phyloP scores from a whole-genome alignment of 2,888 invertebrate genomes.

The Idaea aversata region DNA sequence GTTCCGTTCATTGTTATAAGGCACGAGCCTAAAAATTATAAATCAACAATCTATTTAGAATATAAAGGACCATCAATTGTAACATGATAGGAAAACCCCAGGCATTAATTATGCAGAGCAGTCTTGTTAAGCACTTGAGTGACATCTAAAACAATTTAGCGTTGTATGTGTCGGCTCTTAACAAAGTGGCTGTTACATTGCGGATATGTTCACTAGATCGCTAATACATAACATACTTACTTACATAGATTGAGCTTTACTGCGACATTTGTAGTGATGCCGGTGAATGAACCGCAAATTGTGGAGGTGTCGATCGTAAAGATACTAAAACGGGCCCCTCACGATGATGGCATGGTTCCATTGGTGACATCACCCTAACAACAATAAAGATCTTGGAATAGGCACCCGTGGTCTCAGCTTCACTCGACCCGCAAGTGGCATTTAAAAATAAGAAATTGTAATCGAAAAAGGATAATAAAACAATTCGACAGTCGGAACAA shows the following conservation, averaged over 20 bases:
- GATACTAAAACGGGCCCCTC: conserved; percentile 68
- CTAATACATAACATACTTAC: conserved; percentile 44
- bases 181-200: conserved; percentile 34
- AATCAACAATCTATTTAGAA: conserved; percentile 34
- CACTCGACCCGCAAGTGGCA: conserved; percentile 45
- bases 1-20: conserved; percentile 31
- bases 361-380: conserved; percentile 70
- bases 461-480: conserved; percentile 62
- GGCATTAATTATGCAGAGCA: conserved; percentile 12
- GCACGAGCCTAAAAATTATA: conserved; percentile 33
- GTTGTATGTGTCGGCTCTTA: conserved; percentile 7
- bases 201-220: conserved; percentile 33
- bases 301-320: conserved; percentile 77
- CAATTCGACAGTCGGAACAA: conserved; percentile 62
- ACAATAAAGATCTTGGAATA: conserved; percentile 55
- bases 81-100: conserved; percentile 19
- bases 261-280: conserved; percentile 53
- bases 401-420: conserved; percentile 35
- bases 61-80: conserved; percentile 25
- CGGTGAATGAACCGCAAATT: conserved; percentile 74
- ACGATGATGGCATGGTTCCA: conserved; percentile 55
- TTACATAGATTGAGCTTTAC: conserved; percentile 44
- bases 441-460: conserved; percentile 61
- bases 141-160: conserved; percentile 14
- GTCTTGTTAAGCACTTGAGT: conserved; percentile 6